These are phyloP conservation scores for Drosophila trapezifrons DNA, from an alignment of 1,140 invertebrate genomes.

Conservation along the genomic window DNA sequence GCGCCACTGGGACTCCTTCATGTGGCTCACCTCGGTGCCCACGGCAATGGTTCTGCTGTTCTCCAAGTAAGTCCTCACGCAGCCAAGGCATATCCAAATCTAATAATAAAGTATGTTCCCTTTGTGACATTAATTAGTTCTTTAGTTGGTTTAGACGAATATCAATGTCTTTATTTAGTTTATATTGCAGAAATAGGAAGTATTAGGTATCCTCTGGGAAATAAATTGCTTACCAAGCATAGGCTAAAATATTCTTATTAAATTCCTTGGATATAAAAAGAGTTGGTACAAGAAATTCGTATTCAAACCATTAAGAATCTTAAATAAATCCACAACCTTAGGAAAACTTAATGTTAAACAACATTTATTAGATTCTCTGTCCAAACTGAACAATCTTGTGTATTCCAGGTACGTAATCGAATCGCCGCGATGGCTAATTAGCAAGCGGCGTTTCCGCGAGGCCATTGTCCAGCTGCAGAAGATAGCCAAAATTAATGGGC, in stretches of 20 bases:
- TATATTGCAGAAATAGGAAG: background rate
- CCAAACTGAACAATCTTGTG: background rate
- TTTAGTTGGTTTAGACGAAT: background rate
- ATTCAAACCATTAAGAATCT: too few species aligned
- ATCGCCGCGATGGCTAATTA: constrained; percentile 88
- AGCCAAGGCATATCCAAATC: constrained; percentile 34
- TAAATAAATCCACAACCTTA: too few species aligned
- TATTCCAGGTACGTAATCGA: constrained; percentile 86
- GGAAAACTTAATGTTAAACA: background rate
- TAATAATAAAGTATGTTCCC: constrained; percentile 25
- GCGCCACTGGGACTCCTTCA: constrained; percentile 86
- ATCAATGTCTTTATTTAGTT: background rate
- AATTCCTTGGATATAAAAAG: too few species aligned
- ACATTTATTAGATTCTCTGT: background rate
- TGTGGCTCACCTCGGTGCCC: constrained; percentile 84
- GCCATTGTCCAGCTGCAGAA: constrained; percentile 85
- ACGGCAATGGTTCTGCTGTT: constrained; percentile 84
- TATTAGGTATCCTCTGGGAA: background rate
- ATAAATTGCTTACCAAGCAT: too few species aligned
- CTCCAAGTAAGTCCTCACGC: constrained; percentile 82
- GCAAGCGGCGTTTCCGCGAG: constrained; percentile 85
- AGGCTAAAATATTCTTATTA: too few species aligned
- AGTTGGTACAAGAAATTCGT: too few species aligned
- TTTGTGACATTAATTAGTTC: constrained; percentile 28
- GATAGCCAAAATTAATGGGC: constrained; percentile 88